These are phyloP conservation scores for Spea multiplicata DNA, from an alignment of 2,113 vertebrate species.

Conservation along the genomic window DNA sequence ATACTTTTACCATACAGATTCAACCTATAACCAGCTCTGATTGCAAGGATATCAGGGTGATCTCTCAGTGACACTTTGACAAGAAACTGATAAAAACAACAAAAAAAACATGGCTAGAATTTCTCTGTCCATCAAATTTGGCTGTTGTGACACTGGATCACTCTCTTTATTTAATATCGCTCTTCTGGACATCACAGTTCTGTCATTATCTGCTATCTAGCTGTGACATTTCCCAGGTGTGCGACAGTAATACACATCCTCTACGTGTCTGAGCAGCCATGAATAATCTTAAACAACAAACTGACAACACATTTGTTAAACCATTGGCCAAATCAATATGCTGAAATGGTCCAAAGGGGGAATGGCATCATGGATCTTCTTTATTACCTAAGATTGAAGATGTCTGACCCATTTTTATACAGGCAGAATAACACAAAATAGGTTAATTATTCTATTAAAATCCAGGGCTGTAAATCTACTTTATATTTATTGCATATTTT, in stretches of 20 bases:
- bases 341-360: neutral
- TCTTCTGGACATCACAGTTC: constrained; percentile 9
- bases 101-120: constrained; percentile 2
- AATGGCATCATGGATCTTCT: too few relatives aligned
- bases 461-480: too few relatives aligned
- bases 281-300: neutral
- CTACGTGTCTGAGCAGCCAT: neutral
- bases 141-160: neutral
- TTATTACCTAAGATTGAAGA: too few relatives aligned
- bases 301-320: neutral
- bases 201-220: constrained; percentile 4
- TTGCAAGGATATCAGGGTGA: constrained; percentile 22
- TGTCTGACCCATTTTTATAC: too few relatives aligned
- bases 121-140: constrained; percentile 26
- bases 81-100: constrained; percentile 16
- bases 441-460: too few relatives aligned
- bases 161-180: constrained; percentile 36
- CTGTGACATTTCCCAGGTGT: constrained; percentile 15
- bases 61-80: constrained; percentile 11
- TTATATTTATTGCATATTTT: too few relatives aligned
- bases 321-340: neutral
- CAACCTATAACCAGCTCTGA: constrained; percentile 14
- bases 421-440: too few relatives aligned
- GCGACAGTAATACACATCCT: constrained; percentile 5
- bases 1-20: too few relatives aligned